A percentile compares a stretch with the other conserved stretches of the same genome.
These are phyloP conservation scores for Siniperca knerii DNA, from an alignment of 2,113 vertebrate genomes.

Conservation along the genomic window DNA sequence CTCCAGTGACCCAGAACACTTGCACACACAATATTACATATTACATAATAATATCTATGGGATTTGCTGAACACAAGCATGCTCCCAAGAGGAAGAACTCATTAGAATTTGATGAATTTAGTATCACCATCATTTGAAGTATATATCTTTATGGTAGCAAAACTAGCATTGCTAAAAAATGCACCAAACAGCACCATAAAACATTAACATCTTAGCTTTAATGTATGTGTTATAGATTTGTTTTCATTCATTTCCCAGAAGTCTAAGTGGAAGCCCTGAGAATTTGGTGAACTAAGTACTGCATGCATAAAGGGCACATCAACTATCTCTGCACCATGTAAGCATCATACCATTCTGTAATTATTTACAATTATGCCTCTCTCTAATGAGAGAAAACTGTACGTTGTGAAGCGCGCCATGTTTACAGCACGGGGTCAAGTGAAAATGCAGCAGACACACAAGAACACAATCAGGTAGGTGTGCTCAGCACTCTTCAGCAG, in stretches of 20 bases:
- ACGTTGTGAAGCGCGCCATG: background rate
- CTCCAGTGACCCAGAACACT: background rate
- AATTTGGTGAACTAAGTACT: background rate
- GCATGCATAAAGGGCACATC: conserved; percentile 14
- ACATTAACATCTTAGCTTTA: background rate
- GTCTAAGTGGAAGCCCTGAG: background rate
- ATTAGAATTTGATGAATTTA: too few relatives aligned
- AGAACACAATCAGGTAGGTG: conserved; percentile 3
- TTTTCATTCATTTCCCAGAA: background rate
- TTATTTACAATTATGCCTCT: conserved; percentile 45
- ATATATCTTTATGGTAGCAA: background rate
- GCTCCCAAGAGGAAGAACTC: background rate
- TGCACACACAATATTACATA: background rate
- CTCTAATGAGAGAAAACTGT: conserved; percentile 47
- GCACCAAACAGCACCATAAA: background rate
- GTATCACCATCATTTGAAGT: background rate
- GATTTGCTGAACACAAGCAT: background rate
- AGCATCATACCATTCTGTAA: conserved; percentile 2
- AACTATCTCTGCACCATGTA: background rate
- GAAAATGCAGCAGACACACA: background rate
- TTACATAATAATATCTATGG: background rate
- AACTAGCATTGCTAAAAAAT: background rate
- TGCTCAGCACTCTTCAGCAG: background rate
- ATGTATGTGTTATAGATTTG: background rate
- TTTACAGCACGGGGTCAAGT: conserved; percentile 54